These are phyloP conservation scores for Rallus limicola DNA, from an alignment of 2,113 vertebrate genomes.

Conservation along the genomic window DNA sequence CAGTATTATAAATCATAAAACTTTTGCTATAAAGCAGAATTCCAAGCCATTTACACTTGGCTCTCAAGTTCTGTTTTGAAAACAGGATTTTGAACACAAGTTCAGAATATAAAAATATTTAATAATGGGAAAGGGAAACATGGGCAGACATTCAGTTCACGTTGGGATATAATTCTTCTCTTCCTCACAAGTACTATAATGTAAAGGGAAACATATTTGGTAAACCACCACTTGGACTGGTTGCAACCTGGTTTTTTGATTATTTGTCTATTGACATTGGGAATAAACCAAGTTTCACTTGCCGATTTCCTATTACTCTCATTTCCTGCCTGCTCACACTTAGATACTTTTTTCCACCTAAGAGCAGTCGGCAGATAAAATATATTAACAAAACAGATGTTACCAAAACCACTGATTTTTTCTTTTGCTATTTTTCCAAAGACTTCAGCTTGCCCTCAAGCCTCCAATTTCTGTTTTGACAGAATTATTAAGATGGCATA, in stretches of 20 bases:
- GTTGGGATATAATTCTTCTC: conserved; percentile 3
- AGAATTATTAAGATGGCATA: not conserved
- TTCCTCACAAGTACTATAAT: not conserved
- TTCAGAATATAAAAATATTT: conserved; percentile 48
- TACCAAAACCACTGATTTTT: not conserved
- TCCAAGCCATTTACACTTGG: conserved; percentile 17
- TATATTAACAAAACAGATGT: conserved; percentile 32
- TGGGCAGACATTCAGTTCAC: not conserved
- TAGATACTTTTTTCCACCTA: conserved; percentile 50
- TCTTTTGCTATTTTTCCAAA: not conserved
- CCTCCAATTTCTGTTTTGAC: not conserved
- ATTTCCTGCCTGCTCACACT: conserved; percentile 42
- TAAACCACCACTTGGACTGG: conserved; percentile 20
- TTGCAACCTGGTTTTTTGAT: conserved; percentile 45
- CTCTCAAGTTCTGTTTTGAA: conserved; percentile 41
- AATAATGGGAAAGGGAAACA: conserved; percentile 32
- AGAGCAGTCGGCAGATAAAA: not conserved
- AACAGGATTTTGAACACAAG: conserved; percentile 34
- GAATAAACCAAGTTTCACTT: conserved; percentile 27
- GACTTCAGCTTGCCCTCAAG: not conserved
- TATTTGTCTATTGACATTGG: conserved; percentile 47
- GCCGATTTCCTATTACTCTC: conserved; percentile 10
- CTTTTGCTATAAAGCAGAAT: conserved; percentile 40
- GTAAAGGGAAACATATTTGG: conserved; percentile 20
- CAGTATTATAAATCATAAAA: conserved; percentile 43